phyloP scores from a whole-genome alignment of 2,113 vertebrate species.

The Jacana jacana region DNA sequence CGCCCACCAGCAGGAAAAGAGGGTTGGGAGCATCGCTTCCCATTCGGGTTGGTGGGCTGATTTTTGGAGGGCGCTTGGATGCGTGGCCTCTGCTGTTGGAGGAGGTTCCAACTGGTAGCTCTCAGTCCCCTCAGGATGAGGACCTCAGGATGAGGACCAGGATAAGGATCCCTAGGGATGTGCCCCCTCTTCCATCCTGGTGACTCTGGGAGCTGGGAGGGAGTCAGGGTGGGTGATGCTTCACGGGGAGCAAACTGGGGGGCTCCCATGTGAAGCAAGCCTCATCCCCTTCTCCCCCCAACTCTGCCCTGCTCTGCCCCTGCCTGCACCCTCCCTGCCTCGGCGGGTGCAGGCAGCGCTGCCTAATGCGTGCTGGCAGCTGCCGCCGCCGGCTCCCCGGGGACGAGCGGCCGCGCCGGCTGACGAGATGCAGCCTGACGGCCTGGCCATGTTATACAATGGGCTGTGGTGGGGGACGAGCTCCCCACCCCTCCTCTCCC shows the following conservation, averaged over 20 bases:
- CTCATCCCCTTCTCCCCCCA: background rate
- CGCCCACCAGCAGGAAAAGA: background rate
- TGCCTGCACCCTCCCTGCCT: background rate
- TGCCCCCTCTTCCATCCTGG: accelerated
- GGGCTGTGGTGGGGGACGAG: background rate
- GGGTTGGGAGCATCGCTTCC: accelerated
- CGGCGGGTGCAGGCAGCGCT: background rate
- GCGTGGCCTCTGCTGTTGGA: accelerated
- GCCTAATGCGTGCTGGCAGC: conserved; percentile 17
- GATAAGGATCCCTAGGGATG: background rate
- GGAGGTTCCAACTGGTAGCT: background rate
- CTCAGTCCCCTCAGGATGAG: background rate
- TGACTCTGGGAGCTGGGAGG: background rate
- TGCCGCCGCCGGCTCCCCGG: background rate
- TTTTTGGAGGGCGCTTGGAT: too few relatives aligned
- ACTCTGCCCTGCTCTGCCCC: background rate
- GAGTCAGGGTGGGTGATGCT: background rate
- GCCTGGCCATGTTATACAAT: background rate
- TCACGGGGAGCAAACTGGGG: background rate
- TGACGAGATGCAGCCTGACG: conserved; percentile 32
- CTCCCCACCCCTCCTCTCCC: background rate
- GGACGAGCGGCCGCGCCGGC: background rate
- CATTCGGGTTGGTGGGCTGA: background rate
- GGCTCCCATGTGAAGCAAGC: accelerated
- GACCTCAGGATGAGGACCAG: background rate